phyloP scores from a whole-genome alignment of 2,888 invertebrate species.

The Kryphioiulus occultus region DNA sequence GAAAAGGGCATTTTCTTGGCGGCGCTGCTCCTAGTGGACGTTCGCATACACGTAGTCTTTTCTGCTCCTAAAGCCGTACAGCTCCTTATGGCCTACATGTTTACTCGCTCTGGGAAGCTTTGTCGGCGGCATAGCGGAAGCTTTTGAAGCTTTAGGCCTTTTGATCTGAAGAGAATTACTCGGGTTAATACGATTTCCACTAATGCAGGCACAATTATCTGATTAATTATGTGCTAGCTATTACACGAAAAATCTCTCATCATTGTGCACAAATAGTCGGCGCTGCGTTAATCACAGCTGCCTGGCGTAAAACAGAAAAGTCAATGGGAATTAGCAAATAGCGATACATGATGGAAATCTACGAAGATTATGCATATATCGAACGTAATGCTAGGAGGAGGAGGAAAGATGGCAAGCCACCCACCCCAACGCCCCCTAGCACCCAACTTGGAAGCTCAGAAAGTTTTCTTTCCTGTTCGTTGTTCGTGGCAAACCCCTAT shows the following conservation, averaged over 20 bases:
- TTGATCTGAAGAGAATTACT: constrained; percentile 53
- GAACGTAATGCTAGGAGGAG: not conserved
- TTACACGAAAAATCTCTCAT: constrained; percentile 54
- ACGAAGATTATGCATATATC: not conserved
- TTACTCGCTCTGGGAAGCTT: not conserved
- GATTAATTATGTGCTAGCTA: constrained; percentile 54
- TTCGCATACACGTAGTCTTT: not conserved
- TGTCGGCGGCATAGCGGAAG: constrained; percentile 47
- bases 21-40: not conserved
- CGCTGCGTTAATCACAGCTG: constrained; percentile 47
- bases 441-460: not conserved
- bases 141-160: constrained; percentile 53
- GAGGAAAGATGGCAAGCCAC: not conserved
- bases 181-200: constrained; percentile 54
- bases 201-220: constrained; percentile 55
- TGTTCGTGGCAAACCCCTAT: not conserved
- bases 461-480: no score
- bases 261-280: constrained; percentile 48
- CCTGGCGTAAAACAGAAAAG: constrained; percentile 33
- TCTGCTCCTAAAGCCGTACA: not conserved
- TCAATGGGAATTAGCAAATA: constrained; percentile 25
- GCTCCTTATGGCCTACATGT: not conserved
- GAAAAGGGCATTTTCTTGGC: not conserved
- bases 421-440: not conserved
- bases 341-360: not conserved